These are phyloP conservation scores for Melinopterus prodromus DNA, from an alignment of 2,888 invertebrate genomes.

Conservation along the genomic window DNA sequence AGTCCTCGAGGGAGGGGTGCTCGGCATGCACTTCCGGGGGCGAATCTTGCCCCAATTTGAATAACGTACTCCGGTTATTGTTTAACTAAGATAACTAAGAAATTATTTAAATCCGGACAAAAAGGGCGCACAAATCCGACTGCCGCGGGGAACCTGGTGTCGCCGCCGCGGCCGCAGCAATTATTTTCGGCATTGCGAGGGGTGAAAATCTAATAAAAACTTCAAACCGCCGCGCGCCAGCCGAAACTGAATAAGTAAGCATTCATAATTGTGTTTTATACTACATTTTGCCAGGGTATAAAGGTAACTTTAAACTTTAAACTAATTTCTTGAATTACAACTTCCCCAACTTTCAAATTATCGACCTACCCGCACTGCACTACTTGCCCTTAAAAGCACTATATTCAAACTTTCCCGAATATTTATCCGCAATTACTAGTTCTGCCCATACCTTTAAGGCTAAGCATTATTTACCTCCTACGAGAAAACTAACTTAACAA, in stretches of 20 bases:
- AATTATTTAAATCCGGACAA: constrained; percentile 21
- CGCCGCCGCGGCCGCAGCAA: constrained; percentile 15
- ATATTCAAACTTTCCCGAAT: not conserved
- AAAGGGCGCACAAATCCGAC: not conserved
- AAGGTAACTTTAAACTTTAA: constrained; percentile 26
- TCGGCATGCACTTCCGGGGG: not conserved
- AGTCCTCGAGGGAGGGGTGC: not conserved
- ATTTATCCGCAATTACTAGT: not conserved
- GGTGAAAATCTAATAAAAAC: constrained; percentile 33
- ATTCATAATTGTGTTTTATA: constrained; percentile 31
- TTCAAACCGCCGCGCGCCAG: constrained; percentile 25
- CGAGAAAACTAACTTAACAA: no score
- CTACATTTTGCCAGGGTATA: constrained; percentile 7
- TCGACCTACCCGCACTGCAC: constrained; percentile 12
- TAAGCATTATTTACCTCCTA: no score
- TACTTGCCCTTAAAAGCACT: not conserved
- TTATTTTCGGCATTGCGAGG: constrained; percentile 29
- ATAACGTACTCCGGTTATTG: constrained; percentile 24
- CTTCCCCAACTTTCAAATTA: constrained; percentile 27
- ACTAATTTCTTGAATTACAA: constrained; percentile 31
- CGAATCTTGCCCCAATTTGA: not conserved
- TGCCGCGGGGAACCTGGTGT: not conserved
- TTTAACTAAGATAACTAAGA: constrained; percentile 24
- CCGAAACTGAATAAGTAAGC: constrained; percentile 33
- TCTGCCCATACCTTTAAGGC: not conserved